Evolutionary conservation across 2,113 vertebrate species (phyloP).

Genomic region (crab-eating macaque (Macaca fascicularis)): DNA sequence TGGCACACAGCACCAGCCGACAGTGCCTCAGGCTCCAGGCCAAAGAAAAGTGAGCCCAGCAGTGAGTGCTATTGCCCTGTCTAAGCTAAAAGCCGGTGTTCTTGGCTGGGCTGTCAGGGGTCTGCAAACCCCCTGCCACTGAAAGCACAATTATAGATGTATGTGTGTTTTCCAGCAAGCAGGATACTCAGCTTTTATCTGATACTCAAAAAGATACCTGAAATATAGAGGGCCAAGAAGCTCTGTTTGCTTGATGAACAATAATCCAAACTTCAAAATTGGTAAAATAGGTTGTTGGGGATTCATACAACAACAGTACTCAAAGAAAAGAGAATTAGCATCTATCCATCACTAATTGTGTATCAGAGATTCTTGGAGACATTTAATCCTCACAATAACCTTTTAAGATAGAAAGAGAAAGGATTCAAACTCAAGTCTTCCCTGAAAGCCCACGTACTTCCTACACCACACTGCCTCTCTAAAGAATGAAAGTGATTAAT

Average conservation of each 20-base stretch:
- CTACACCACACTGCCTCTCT: not conserved
- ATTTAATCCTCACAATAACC: not conserved
- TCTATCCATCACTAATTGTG: not conserved
- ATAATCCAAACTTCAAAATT: not conserved
- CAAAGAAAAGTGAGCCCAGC: not conserved
- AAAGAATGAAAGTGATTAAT: not conserved
- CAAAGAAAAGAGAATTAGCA: not conserved
- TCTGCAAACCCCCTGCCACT: not conserved
- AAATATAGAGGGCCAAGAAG: not conserved
- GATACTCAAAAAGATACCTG: not conserved
- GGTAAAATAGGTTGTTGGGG: not conserved
- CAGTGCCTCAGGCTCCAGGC: not conserved
- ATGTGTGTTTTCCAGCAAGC: not conserved
- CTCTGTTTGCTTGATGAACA: not conserved
- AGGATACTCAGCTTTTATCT: not conserved
- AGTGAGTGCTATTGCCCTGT: fast-evolving
- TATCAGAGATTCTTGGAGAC: not conserved
- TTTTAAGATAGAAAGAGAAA: not conserved
- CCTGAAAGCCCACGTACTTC: not conserved
- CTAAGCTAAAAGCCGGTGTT: not conserved
- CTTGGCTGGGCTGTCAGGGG: not conserved
- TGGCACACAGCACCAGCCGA: too few species aligned
- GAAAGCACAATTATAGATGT: not conserved
- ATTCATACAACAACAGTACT: not conserved
- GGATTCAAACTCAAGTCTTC: not conserved